Percentiles rank a stretch among this genome's conserved stretches.
These are phyloP conservation scores for Gobio occitaniae DNA, from an alignment of 2,797 vertebrate species.

Conservation along the genomic window DNA sequence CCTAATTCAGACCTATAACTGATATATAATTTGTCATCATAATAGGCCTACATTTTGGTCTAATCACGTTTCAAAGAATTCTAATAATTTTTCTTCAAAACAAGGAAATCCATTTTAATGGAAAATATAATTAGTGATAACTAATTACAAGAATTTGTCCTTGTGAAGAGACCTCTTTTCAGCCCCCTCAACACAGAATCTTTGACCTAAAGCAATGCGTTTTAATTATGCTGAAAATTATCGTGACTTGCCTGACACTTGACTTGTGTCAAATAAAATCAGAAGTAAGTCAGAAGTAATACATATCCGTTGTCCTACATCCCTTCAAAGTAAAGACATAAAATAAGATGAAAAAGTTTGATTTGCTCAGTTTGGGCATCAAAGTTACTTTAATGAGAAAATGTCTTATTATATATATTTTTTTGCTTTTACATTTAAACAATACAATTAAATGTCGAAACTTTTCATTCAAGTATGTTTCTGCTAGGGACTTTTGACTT, in stretches of 20 bases:
- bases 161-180: neutral
- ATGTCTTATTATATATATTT: neutral
- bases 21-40: neutral
- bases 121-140: neutral
- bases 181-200: neutral
- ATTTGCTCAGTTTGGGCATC: neutral
- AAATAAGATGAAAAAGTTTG: neutral
- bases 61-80: neutral
- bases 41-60: neutral
- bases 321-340: neutral
- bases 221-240: neutral
- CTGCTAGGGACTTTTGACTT: neutral
- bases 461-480: neutral
- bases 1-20: neutral
- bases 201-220: neutral
- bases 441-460: neutral
- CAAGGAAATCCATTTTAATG: neutral
- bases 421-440: neutral
- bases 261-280: neutral
- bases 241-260: neutral
- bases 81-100: neutral
- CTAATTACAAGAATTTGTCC: constrained; percentile 4
- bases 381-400: neutral
- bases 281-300: too few species aligned
- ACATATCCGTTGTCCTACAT: too few species aligned